Evolutionary conservation across 2,797 vertebrate genomes (phyloP).

Genomic region (Notolabrus celidotus): DNA sequence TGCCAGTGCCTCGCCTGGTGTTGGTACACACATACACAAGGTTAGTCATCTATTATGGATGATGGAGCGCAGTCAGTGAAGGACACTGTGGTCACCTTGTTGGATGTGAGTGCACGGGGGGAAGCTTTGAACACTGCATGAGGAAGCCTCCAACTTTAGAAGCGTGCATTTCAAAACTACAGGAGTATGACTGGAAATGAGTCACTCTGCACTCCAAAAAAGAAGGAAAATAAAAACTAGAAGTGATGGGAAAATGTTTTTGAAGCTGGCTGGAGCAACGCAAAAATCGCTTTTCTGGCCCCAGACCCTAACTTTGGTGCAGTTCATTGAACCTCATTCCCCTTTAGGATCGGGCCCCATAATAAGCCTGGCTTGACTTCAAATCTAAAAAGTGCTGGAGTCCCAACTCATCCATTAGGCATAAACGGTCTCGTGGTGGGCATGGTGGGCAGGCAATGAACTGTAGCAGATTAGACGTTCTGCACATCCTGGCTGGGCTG

Average conservation of each 20-base stretch:
- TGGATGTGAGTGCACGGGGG: constrained; percentile 38
- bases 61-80: constrained; percentile 37
- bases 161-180: constrained; percentile 19
- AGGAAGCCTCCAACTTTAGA: constrained; percentile 26
- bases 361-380: constrained; percentile 67
- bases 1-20: constrained; percentile 55
- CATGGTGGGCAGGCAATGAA: constrained; percentile 51
- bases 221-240: neutral
- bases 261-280: constrained; percentile 2
- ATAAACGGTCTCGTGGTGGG: constrained; percentile 54
- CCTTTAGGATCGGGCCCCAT: constrained; percentile 50
- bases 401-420: constrained; percentile 54
- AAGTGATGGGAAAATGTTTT: neutral
- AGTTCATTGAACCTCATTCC: constrained; percentile 55
- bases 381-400: constrained; percentile 50
- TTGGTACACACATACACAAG: constrained; percentile 60
- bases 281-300: constrained; percentile 33
- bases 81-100: constrained; percentile 74
- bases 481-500: constrained; percentile 34
- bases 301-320: constrained; percentile 29
- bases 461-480: constrained; percentile 46
- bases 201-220: neutral
- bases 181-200: neutral
- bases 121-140: constrained; percentile 48
- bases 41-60: constrained; percentile 80